phyloP scores from a whole-genome alignment of 2,113 vertebrate species.

The Cathartes aura region DNA sequence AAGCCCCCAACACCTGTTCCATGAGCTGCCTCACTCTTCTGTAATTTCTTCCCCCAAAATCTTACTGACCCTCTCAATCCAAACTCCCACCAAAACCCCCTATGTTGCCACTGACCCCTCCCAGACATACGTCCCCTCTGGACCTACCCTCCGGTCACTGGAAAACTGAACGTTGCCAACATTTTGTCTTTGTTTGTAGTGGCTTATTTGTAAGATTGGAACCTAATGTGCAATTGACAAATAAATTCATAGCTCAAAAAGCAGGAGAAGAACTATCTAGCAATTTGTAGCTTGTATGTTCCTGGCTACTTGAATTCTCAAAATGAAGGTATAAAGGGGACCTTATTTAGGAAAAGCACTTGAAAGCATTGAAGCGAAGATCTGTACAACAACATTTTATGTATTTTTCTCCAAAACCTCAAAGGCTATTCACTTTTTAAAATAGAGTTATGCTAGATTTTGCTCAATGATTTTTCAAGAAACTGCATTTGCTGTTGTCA shows the following conservation, averaged over 20 bases:
- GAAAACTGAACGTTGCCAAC: not conserved
- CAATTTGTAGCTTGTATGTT: not conserved
- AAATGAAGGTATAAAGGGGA: not conserved
- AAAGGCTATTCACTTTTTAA: not conserved
- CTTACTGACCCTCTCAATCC: not conserved
- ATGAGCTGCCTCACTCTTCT: not conserved
- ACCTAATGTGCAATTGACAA: not conserved
- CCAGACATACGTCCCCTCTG: not conserved
- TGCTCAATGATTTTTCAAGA: not conserved
- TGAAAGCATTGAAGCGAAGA: not conserved
- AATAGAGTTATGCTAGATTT: not conserved
- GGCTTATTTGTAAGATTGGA: not conserved
- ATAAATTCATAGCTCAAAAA: not conserved
- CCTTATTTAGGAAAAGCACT: not conserved
- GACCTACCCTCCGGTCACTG: not conserved
- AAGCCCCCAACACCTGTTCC: rapidly evolving
- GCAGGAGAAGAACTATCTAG: not conserved
- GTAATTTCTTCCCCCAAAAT: not conserved
- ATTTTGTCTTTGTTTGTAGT: not conserved
- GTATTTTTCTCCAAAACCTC: not conserved
- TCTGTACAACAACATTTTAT: not conserved
- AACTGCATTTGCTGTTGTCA: not conserved
- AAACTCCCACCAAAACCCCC: not conserved
- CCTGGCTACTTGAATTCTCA: not conserved
- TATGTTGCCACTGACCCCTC: not conserved